These are phyloP conservation scores for Eilema sororculum DNA, from an alignment of 2,888 invertebrate genomes.

Conservation along the genomic window DNA sequence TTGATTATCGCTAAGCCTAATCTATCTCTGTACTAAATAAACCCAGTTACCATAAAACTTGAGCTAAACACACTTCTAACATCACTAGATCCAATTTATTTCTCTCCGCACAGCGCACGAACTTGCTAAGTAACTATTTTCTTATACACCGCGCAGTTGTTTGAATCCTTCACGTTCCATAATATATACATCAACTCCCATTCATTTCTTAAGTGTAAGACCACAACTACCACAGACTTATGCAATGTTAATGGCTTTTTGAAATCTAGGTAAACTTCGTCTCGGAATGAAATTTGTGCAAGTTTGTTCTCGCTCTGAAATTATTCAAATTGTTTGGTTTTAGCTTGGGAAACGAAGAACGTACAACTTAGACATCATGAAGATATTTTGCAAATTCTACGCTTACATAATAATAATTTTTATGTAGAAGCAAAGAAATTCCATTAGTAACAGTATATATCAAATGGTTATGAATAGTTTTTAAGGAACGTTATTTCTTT, in stretches of 20 bases:
- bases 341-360: neutral
- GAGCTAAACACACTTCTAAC: neutral
- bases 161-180: neutral
- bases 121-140: neutral
- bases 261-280: constrained; percentile 14
- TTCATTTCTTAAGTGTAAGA: constrained; percentile 1
- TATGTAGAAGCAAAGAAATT: too few species aligned
- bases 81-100: constrained; percentile 1
- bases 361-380: neutral
- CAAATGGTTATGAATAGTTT: too few species aligned
- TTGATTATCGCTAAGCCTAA: too few species aligned
- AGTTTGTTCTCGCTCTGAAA: neutral
- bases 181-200: neutral
- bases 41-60: too few species aligned
- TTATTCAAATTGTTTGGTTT: constrained; percentile 2
- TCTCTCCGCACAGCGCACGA: neutral
- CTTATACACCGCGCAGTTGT: neutral
- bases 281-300: constrained; percentile 2
- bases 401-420: too few species aligned
- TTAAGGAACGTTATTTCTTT: too few species aligned
- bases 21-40: too few species aligned
- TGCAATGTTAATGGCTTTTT: constrained; percentile 13
- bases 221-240: constrained; percentile 9
- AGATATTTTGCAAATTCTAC: neutral
- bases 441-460: too few species aligned